phyloP scores from a whole-genome alignment of 2,888 invertebrate species.

The Vanessa cardui region DNA sequence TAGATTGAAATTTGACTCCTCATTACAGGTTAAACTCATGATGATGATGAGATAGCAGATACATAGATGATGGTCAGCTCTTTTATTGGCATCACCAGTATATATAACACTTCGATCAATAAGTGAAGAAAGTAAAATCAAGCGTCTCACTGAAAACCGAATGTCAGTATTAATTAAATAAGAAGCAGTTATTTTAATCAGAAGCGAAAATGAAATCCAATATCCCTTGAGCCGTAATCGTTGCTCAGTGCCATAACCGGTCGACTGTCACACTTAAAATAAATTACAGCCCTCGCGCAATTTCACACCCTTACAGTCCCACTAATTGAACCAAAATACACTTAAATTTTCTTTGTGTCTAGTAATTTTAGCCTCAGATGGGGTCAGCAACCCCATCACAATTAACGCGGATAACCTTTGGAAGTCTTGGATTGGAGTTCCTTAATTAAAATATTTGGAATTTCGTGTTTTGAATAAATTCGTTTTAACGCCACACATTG shows the following conservation, averaged over 20 bases:
- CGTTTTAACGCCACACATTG: neutral
- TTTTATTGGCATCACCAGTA: no score
- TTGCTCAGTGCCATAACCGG: conserved; percentile 53
- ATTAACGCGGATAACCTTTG: conserved; percentile 63
- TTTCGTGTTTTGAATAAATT: conserved; percentile 37
- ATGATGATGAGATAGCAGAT: no score
- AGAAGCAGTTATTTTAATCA: conserved; percentile 7
- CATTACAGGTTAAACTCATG: no score
- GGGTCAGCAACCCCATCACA: conserved; percentile 68
- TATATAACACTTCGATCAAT: no score
- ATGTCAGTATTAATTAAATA: conserved; percentile 9
- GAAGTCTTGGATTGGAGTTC: conserved; percentile 51
- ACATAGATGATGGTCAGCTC: no score
- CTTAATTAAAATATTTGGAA: conserved; percentile 54
- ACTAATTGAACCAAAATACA: conserved; percentile 78
- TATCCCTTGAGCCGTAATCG: conserved; percentile 44
- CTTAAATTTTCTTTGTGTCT: conserved; percentile 78
- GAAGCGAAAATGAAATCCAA: conserved; percentile 26
- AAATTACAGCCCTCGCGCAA: conserved; percentile 71
- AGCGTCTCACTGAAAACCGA: neutral
- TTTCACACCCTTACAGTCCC: conserved; percentile 69
- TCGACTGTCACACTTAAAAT: conserved; percentile 70
- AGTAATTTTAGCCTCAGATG: conserved; percentile 72
- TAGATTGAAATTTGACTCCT: no score
- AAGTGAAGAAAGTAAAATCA: conserved; percentile 10